Evolutionary conservation across 2,888 invertebrate species (phyloP).

Genomic region (Camponotus fellah): DNA sequence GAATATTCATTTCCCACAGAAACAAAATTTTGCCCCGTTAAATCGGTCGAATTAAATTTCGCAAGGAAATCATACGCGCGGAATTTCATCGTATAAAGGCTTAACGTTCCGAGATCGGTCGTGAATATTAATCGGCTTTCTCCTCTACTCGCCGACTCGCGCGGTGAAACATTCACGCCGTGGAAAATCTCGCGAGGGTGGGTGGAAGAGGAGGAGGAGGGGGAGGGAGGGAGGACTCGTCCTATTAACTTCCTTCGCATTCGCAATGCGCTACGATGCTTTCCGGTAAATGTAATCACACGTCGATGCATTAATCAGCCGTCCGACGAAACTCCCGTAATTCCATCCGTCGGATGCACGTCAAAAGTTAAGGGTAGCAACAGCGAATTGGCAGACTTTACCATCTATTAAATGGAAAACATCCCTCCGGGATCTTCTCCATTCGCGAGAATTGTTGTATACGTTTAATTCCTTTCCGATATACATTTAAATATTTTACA

Average conservation of each 20-base stretch:
- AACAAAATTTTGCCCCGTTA: slow-evolving; percentile 37
- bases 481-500: not conserved
- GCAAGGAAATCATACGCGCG: slow-evolving; percentile 50
- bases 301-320: slow-evolving; percentile 55
- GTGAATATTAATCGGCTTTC: slow-evolving; percentile 57
- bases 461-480: not conserved
- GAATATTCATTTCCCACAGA: not conserved
- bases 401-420: slow-evolving; percentile 28
- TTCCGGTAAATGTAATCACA: slow-evolving; percentile 56
- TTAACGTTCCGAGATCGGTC: slow-evolving; percentile 50
- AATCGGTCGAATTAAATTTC: slow-evolving; percentile 52
- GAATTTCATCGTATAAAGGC: slow-evolving; percentile 52
- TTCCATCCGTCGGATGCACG: slow-evolving; percentile 35
- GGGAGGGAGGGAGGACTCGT: not conserved
- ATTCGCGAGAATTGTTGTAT: not conserved
- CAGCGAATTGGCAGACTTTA: not conserved
- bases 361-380: slow-evolving; percentile 41
- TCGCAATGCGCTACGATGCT: slow-evolving; percentile 51
- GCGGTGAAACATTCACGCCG: slow-evolving; percentile 51
- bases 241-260: slow-evolving; percentile 53
- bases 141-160: slow-evolving; percentile 13
- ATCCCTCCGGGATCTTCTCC: not conserved
- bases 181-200: slow-evolving; percentile 50
- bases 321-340: slow-evolving; percentile 41
- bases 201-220: not conserved